Conservation (phyloP, 2,888 invertebrate species). For the Eurois occulta region DNA sequence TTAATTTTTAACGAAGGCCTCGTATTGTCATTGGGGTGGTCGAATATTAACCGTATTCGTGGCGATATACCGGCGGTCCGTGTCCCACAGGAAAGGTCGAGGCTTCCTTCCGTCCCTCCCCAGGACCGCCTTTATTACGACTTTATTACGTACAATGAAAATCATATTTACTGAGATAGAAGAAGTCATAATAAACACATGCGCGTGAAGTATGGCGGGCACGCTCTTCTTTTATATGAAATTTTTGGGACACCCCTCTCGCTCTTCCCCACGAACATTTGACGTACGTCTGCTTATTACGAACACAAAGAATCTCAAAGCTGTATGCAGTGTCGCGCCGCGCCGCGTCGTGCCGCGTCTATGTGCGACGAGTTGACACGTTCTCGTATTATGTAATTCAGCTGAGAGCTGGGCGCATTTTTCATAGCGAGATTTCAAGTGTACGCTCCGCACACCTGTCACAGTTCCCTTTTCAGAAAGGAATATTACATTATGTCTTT, state of each 20-base stretch:
- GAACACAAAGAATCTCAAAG: conserved; percentile 85
- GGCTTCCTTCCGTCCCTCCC: conserved; percentile 83
- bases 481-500: conserved; percentile 87
- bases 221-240: conserved; percentile 72
- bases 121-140: conserved; percentile 79
- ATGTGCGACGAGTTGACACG: conserved; percentile 81
- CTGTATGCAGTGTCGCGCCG: conserved; percentile 70
- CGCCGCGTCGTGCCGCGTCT: conserved; percentile 63
- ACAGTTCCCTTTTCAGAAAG: conserved; percentile 78
- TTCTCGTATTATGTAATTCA: conserved; percentile 86
- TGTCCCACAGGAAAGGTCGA: conserved; percentile 82
- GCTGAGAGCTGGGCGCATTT: conserved; percentile 81
- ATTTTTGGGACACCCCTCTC: conserved; percentile 68
- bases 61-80: conserved; percentile 67
- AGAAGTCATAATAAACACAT: conserved; percentile 85
- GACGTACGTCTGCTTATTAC: conserved; percentile 83
- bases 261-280: conserved; percentile 72
- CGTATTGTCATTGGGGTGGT: conserved; percentile 57
- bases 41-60: conserved; percentile 70
- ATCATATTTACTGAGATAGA: conserved; percentile 85
- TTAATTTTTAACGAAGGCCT: conserved; percentile 64
- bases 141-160: conserved; percentile 87
- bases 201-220: conserved; percentile 78
- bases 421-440: conserved; percentile 85
- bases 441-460: conserved; percentile 84